Percentiles rank a stretch among this genome's conserved stretches.
These are phyloP conservation scores for Craniophora ligustri DNA, from an alignment of 2,888 invertebrate species.

Conservation along the genomic window DNA sequence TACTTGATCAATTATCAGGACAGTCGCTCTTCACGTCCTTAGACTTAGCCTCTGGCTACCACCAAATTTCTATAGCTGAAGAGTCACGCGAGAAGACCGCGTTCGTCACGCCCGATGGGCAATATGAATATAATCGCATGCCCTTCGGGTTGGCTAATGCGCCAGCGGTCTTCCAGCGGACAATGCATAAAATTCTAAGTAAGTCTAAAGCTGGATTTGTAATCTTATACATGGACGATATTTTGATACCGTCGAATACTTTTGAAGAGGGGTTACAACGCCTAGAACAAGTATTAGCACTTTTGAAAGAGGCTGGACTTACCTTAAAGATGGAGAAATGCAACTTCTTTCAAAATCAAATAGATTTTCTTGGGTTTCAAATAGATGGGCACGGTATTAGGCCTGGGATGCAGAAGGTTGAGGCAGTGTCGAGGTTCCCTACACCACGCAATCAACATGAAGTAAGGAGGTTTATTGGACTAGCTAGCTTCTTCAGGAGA, in stretches of 20 bases:
- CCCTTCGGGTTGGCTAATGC: slow-evolving; percentile 6
- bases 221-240: background rate
- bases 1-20: background rate
- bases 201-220: background rate
- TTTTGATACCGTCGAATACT: background rate
- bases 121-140: slow-evolving; percentile 3
- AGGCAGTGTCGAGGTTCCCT: slow-evolving; percentile 2
- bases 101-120: background rate
- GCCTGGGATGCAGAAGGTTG: background rate
- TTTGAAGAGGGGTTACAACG: background rate
- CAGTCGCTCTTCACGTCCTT: background rate
- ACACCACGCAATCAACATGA: background rate
- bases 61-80: background rate
- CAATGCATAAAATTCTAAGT: background rate
- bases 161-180: slow-evolving; percentile 3
- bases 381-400: background rate
- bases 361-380: no score
- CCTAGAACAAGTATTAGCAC: background rate
- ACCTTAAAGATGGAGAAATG: background rate
- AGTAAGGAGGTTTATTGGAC: slow-evolving; percentile 9
- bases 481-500: slow-evolving; percentile 4
- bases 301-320: background rate
- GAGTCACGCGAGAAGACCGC: background rate
- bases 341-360: background rate
- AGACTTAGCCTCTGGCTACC: background rate